phyloP scores from a whole-genome alignment of 2,888 invertebrate species.

The Scotopteryx bipunctaria region DNA sequence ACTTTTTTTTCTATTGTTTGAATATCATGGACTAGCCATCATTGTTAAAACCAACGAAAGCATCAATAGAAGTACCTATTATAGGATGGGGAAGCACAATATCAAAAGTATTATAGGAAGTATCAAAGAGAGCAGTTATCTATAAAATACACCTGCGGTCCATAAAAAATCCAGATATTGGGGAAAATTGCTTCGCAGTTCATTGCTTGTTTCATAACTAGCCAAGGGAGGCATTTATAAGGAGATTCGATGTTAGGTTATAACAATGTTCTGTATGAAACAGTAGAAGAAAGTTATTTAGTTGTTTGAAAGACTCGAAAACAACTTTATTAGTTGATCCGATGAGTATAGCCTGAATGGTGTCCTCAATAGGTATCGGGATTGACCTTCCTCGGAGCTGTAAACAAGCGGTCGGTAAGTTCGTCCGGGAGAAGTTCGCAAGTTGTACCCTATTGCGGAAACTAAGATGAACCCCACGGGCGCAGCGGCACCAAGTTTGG shows the following conservation, averaged over 20 bases:
- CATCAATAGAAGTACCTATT: conserved; percentile 2
- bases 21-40: background rate
- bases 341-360: background rate
- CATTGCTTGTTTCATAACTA: conserved; percentile 57
- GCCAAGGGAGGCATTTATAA: conserved; percentile 33
- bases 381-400: conserved; percentile 54
- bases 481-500: conserved; percentile 65
- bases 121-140: conserved; percentile 58
- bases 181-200: conserved; percentile 57
- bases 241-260: conserved; percentile 43
- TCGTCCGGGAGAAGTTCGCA: conserved; percentile 53
- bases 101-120: conserved; percentile 52
- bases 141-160: conserved; percentile 73
- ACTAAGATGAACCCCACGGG: conserved; percentile 70
- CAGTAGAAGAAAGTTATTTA: background rate
- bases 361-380: conserved; percentile 26
- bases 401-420: conserved; percentile 70
- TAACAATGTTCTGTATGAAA: background rate
- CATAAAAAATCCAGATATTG: conserved; percentile 63
- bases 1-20: background rate
- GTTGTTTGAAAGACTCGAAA: conserved; percentile 1
- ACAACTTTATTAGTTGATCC: background rate
- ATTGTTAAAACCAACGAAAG: background rate
- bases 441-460: conserved; percentile 64
- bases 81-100: conserved; percentile 39